Evolutionary conservation across 2,797 vertebrate genomes (phyloP).

Genomic region (Urophycis tenuis): DNA sequence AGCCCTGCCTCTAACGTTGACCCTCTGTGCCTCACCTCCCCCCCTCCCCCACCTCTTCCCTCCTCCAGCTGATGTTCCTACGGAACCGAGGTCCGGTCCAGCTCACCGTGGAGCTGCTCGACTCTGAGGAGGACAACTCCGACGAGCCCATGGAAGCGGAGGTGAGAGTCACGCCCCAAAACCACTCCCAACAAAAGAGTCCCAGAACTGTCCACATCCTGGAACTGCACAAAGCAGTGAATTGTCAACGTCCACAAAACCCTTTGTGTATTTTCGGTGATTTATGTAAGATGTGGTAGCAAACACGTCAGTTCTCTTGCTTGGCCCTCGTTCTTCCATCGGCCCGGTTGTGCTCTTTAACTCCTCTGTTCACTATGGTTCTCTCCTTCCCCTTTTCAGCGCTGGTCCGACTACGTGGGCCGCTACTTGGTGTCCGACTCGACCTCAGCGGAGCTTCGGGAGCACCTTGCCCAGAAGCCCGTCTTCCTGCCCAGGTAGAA

Average conservation of each 20-base stretch:
- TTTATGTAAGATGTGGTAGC: background rate
- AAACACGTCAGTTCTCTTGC: too few relatives aligned
- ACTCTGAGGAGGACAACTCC: constrained; percentile 96
- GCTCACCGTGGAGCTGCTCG: constrained; percentile 91
- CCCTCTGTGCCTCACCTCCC: background rate
- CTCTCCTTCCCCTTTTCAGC: constrained; percentile 64
- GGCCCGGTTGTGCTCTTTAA: background rate
- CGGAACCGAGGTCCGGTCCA: constrained; percentile 86
- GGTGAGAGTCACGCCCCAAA: constrained; percentile 60
- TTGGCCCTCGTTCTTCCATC: too few relatives aligned
- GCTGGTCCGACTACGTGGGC: constrained; percentile 95
- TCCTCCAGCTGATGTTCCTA: constrained; percentile 83
- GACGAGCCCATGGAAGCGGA: constrained; percentile 94
- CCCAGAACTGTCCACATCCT: too few relatives aligned
- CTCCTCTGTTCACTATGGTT: too few relatives aligned
- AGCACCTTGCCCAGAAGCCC: constrained; percentile 96
- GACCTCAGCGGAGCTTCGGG: constrained; percentile 90
- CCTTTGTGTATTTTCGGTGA: background rate
- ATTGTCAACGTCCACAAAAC: background rate
- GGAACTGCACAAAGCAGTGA: background rate
- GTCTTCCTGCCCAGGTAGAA: constrained; percentile 91
- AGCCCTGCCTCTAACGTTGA: background rate
- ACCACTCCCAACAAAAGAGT: background rate
- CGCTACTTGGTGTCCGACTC: constrained; percentile 94
- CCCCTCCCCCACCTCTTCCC: background rate